phyloP scores from a whole-genome alignment of 1,140 invertebrate species.

The Caenorhabditis remanei region DNA sequence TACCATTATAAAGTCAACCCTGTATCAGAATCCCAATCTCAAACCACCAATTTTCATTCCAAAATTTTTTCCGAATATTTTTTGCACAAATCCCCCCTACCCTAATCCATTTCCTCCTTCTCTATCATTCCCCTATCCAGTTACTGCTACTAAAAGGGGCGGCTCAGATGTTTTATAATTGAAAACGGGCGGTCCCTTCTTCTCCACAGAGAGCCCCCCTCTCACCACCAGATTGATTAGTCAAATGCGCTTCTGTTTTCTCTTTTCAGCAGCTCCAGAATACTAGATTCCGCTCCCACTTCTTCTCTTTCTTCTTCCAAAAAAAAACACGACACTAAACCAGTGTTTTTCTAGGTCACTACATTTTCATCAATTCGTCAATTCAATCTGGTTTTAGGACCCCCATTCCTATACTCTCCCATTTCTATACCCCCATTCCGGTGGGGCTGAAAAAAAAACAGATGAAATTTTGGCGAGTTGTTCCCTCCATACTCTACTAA shows the following conservation, averaged over 20 bases:
- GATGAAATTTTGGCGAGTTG: background rate
- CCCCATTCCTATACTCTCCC: too few relatives aligned
- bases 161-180: conserved; percentile 23
- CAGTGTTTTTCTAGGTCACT: conserved; percentile 14
- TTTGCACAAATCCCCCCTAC: too few relatives aligned
- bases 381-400: too few relatives aligned
- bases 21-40: too few relatives aligned
- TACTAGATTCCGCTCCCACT: background rate
- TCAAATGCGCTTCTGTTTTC: conserved; percentile 10
- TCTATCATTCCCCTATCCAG: too few relatives aligned
- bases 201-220: background rate
- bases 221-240: background rate
- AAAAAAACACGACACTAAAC: conserved; percentile 25
- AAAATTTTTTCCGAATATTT: too few relatives aligned
- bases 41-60: too few relatives aligned
- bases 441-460: background rate
- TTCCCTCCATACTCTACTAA: background rate
- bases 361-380: background rate
- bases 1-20: too few relatives aligned
- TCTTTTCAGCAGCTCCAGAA: background rate
- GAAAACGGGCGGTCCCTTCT: conserved; percentile 15
- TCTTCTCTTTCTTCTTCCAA: background rate
- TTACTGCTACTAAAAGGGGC: background rate
- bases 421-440: too few relatives aligned
- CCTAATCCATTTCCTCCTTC: too few relatives aligned